A percentile compares a stretch with the other conserved stretches of the same genome.
These are phyloP conservation scores for Pangasius mekongensis DNA, from an alignment of 2,797 vertebrate species.

Conservation along the genomic window DNA sequence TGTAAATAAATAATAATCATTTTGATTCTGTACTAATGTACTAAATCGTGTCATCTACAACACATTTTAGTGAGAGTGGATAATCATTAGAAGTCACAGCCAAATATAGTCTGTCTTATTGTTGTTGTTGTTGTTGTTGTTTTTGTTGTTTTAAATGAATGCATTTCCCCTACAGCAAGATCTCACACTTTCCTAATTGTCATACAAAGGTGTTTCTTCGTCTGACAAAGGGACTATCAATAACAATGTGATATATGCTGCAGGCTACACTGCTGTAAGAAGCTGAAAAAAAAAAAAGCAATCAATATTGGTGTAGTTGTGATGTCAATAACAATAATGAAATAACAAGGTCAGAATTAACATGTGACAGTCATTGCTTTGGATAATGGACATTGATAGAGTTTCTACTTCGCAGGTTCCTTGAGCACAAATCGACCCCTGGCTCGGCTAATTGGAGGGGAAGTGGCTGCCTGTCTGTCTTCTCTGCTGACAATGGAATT, in stretches of 20 bases:
- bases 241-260: constrained; percentile 26
- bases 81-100: neutral
- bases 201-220: constrained; percentile 11
- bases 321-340: constrained; percentile 45
- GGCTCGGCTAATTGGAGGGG: constrained; percentile 51
- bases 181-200: constrained; percentile 20
- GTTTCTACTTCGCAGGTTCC: constrained; percentile 54
- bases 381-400: constrained; percentile 54
- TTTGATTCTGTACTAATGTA: too few species aligned
- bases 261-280: constrained; percentile 3
- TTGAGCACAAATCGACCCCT: constrained; percentile 50
- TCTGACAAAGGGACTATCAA: constrained; percentile 10
- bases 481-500: constrained; percentile 53
- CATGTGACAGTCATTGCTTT: constrained; percentile 55
- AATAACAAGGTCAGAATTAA: constrained; percentile 59
- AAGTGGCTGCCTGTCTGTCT: constrained; percentile 48
- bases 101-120: neutral
- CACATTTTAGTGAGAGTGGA: neutral
- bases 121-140: neutral
- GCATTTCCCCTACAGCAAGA: constrained; percentile 14
- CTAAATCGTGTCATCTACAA: neutral
- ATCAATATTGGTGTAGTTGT: constrained; percentile 29
- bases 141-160: neutral
- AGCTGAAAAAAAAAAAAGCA: constrained; percentile 24
- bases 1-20: neutral